phyloP scores from a whole-genome alignment of 2,888 invertebrate species.

The Caradrina clavipalpis region DNA sequence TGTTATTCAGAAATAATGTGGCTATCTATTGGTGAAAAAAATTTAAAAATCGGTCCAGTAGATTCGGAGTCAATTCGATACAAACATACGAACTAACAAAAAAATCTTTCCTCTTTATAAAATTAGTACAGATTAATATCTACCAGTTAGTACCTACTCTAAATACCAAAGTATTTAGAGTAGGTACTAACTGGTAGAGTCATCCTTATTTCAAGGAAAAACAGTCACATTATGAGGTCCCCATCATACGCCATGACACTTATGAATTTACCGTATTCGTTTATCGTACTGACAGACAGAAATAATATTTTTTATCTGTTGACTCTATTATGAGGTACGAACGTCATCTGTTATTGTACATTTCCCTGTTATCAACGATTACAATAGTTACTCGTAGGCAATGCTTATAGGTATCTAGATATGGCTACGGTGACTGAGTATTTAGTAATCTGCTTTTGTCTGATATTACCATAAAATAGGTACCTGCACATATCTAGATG shows the following conservation, averaged over 20 bases:
- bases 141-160: not conserved
- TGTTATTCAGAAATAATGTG: too few relatives aligned
- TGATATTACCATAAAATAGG: constrained; percentile 1
- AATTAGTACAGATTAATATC: not conserved
- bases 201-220: constrained; percentile 33
- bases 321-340: not conserved
- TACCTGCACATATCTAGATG: not conserved
- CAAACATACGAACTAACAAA: too few relatives aligned
- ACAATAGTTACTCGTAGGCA: constrained; percentile 18
- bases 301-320: constrained; percentile 38
- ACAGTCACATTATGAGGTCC: not conserved
- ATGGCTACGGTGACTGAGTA: constrained; percentile 18
- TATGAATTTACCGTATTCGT: constrained; percentile 6
- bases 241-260: not conserved
- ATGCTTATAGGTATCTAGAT: constrained; percentile 13
- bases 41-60: too few relatives aligned
- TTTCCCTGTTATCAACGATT: constrained; percentile 22
- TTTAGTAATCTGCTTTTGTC: constrained; percentile 23
- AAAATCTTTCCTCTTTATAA: too few relatives aligned
- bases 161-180: too few relatives aligned
- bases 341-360: constrained; percentile 61
- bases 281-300: not conserved
- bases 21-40: too few relatives aligned
- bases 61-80: too few relatives aligned
- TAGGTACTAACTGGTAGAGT: constrained; percentile 23